These are phyloP conservation scores for Tamandua tetradactyla DNA, from an alignment of 2,797 vertebrate genomes.

Conservation along the genomic window DNA sequence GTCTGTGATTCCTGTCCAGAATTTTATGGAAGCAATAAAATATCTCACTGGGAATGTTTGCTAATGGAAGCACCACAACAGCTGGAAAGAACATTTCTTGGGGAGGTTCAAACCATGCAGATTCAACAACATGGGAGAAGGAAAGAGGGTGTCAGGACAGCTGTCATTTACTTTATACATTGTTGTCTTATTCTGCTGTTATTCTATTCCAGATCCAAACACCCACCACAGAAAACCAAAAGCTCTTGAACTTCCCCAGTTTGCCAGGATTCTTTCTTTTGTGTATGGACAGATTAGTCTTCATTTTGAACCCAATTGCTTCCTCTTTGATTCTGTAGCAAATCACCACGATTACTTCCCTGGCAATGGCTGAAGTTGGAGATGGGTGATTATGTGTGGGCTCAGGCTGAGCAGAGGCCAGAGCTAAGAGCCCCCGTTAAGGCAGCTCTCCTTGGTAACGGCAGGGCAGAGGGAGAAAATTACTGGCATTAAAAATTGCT, in stretches of 20 bases:
- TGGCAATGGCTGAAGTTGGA: constrained; percentile 56
- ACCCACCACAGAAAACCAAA: background rate
- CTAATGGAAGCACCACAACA: background rate
- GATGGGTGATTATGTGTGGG: constrained; percentile 41
- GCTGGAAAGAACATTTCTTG: background rate
- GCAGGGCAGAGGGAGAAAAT: constrained; percentile 66
- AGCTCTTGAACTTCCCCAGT: background rate
- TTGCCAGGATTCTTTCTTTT: background rate
- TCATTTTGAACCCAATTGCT: constrained; percentile 25
- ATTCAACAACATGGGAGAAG: background rate
- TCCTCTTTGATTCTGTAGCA: constrained; percentile 40
- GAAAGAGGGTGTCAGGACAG: too few relatives aligned
- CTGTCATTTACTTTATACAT: too few relatives aligned
- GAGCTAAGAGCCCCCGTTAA: constrained; percentile 27
- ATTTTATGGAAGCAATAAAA: constrained; percentile 39
- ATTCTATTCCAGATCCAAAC: too few relatives aligned
- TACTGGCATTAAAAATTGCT: constrained; percentile 65
- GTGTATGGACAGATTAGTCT: background rate
- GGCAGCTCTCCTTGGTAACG: constrained; percentile 48
- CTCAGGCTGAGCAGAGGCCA: background rate
- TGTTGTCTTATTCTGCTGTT: too few relatives aligned
- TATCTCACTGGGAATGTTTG: background rate
- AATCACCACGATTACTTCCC: constrained; percentile 56
- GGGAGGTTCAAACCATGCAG: background rate
- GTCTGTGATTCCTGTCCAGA: background rate